phyloP scores from a whole-genome alignment of 53 echinoderm and acorn worm genomes.

The Arbacia lixula region DNA sequence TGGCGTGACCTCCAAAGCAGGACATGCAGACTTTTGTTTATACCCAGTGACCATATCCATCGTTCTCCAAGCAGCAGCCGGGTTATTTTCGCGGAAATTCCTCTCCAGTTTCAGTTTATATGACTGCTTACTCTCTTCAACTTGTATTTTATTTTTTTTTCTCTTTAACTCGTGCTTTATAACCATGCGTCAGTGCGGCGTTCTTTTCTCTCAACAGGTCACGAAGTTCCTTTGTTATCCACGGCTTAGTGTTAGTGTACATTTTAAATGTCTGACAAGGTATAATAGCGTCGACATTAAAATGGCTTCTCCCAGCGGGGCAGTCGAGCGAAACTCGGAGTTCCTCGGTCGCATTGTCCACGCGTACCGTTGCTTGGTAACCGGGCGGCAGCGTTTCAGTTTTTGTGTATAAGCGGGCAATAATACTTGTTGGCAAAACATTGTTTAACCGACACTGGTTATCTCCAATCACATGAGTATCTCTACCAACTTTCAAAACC shows the following conservation, averaged over 20 bases:
- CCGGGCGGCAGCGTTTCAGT: too few relatives aligned
- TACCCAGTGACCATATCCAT: not conserved
- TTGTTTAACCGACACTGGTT: too few relatives aligned
- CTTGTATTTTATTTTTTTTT: not conserved
- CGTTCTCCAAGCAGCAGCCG: constrained; percentile 9
- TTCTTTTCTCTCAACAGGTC: not conserved
- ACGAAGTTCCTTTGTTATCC: not conserved
- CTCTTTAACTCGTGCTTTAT: not conserved
- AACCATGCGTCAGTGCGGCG: not conserved
- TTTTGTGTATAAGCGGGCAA: too few relatives aligned
- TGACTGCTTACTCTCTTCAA: not conserved
- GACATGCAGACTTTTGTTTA: constrained; percentile 1
- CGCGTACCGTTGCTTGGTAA: too few relatives aligned
- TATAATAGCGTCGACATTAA: not conserved
- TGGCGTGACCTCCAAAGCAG: too few relatives aligned
- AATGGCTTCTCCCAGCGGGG: too few relatives aligned
- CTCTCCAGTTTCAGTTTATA: not conserved
- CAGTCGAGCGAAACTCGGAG: too few relatives aligned
- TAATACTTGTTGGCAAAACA: too few relatives aligned
- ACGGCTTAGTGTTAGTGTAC: not conserved
- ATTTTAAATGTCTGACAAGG: not conserved
- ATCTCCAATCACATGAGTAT: too few relatives aligned
- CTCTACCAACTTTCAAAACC: too few relatives aligned
- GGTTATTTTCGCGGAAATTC: not conserved
- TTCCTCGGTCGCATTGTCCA: too few relatives aligned